Base-by-base conservation (phyloP, 1,140 invertebrate species). In the Manduca sexta region DNA sequence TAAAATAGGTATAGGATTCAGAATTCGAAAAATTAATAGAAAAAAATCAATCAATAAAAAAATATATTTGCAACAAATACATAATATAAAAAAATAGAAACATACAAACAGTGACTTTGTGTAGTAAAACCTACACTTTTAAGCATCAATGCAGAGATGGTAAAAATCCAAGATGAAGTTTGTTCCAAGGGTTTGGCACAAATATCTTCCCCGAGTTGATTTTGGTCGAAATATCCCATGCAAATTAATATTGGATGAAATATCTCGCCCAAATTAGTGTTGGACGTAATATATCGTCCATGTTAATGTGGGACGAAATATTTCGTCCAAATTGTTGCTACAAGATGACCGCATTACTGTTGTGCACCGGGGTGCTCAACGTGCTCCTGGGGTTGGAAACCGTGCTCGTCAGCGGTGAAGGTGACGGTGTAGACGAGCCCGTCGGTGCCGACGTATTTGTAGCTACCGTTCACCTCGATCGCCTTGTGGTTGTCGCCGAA, bases 371-470 rank as follows among this genome's bases (percentile, higher is more conserved):
- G 69, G n/a, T 81, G 74, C n/a, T 74, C 69, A 6, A 84, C 68
- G 21, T 74, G 78, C 52, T 82, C 73, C 14, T 78, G 74, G 3
- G 81, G 78, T 31, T 82, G 74, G 67, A 75, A 84, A 30, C 89
- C 89, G 47, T 87, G 78, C 56, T 90, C 88, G 58, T 90, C 87
- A 8, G 89, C 89, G 17, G 79, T 75, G 69, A 88, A 91, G 10
- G 80, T 88, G 34, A 91, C 87, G 5, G 87, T 83, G 72, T 89
- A 89, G n/a, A 81, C 50, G 35, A 86, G 77, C 11, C 89, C 89
- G 58, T 89, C 77, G 7, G 88, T 84, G 12, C 86, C 88, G 2
- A 84, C 60, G 69, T 89, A 90, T 17, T 87, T 87, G 71, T 89
- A 91, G 35, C 81, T 88, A 31, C 90, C 90, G 39, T 63, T 64